Base-by-base conservation (phyloP, 2,797 vertebrate species). In the Cynopterus sphinx region DNA sequence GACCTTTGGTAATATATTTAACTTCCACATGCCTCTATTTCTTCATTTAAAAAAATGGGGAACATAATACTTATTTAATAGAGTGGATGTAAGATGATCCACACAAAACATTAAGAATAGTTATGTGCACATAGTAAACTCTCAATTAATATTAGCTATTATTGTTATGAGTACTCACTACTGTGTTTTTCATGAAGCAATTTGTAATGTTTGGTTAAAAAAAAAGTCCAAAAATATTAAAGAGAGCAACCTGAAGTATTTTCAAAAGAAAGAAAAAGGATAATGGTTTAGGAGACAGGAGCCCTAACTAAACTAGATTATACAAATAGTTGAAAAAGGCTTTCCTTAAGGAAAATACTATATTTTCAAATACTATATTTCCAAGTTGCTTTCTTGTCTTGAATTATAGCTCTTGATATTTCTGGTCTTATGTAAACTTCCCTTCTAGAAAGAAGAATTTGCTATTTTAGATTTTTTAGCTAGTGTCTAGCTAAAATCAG, bases 391-490 rank as follows among this genome's bases (percentile, higher is more conserved):
- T 93, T 78, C 84, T 81, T 11, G 22, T 87, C 71, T 93, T 97
- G 87, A 97, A 96, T 97, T 97, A 95, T 82, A 82, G 67, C 57
- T 90, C 65, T 74, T 96, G 61, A 92, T 95, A 97, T 85, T 97
- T 96, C 77, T 94, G 68, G 85, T 96, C 81, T 96, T 95, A 95
- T 73, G 28, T 87, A 96, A 97, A 96, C 82, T 95, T 92, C 86
- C 74, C 70, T 91, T 97, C 79, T 93, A 95, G 68, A 71, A 93
- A 94, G 73, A 85, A 55, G 33, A 68, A 92, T 91, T 96, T 95
- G 93, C 97, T 96, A 93, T 77, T 95, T 91, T 96, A 77, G 24
- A 28, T 93, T 93, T 91, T 91, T 94, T 91, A 92, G 92, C 82
- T 91, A 61, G 3, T 93, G 92, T 90, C 59, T 83, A 89, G 87